Evolutionary conservation across 2,888 invertebrate species (phyloP), one percentile per base, ranked within the genome.

Genomic region (Drosophila neotestacea): DNA sequence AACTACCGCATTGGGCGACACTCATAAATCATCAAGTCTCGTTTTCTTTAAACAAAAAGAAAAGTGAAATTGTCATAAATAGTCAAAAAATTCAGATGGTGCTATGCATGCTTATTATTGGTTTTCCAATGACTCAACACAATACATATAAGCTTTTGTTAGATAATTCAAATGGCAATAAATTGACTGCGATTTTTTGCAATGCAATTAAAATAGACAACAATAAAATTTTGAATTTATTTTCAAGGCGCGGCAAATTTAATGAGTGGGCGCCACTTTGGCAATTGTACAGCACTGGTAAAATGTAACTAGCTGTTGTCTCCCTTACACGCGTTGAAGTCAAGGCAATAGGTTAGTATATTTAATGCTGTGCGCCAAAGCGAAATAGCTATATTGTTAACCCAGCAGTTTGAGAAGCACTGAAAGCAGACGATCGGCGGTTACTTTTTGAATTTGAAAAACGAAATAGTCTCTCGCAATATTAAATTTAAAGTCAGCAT

Each of bases 11-110:
- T 56, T 64, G 55, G 74, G 50, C 42, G 66, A 46, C 62, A 51
- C 63, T 69, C 73, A 69, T 83, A 83, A 81, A 83, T 80, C 65
- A 67, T 64, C 32, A 51, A 48, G 51, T 47, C 48, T 51, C 58
- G 62, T 54, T 70, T 61, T 63, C 50, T 42, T 38, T 50, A 34
- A n/a, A 47, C 30, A 39, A 36, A 27, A 27, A 48, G 28, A 62
- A 64, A 56, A 55, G 47, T 36, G 46, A 28, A 55, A 54, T 32
- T 54, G 36, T 46, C 55, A 46, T 56, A 56, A 56, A 55, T 44
- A 32, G 4, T 39, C 13, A 10, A 34, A 39, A 63, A 63, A 51
- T 60, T 65, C 68, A 76, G 68, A 50, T 65, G 59, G 27, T 56
- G 30, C 11, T 58, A 16, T 27, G 38, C 10, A 50, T 50, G 34